Evolutionary conservation across 2,113 vertebrate genomes (phyloP), one percentile per base, ranked within the genome.

Genomic region (Rhynchomys soricoides): DNA sequence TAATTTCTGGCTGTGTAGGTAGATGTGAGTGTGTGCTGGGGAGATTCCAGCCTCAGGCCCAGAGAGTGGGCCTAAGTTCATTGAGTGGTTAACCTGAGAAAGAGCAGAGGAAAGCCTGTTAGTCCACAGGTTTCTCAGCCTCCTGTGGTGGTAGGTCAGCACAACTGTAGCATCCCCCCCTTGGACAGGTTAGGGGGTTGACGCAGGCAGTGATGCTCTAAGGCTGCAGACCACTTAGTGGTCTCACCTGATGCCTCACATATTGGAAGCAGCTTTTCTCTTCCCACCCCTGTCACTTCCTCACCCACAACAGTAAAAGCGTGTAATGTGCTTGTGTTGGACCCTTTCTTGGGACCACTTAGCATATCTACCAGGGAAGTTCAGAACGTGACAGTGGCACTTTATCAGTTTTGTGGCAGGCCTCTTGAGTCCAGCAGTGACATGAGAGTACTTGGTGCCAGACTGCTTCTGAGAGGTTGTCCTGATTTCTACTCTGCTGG

Each of bases 281-380:
- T 66, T 59, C 89, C n/a, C 45, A 19, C 45, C 9, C 48, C 40
- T 6, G 59, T 62, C 40, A 55, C 21, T 68, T 87, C 64, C 16
- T 87, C 5, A 40, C 81, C 62, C 24, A 34, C 40, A 79, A 0
- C 5, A 87, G n/a, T 48, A 71, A 34, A 52, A 59, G 77, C 86
- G 73, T 24, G 2, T 78, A 24, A 55, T 40, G 26, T n/a, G 19
- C 71, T 70, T 92, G 37, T 70, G 66, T 93, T 79, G n/a, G 48
- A 83, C 68, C 40, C 82, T 96, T 93, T 78, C 77, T 89, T 79
- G n/a, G 55, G 24, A 85, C 68, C 57, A 71, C 55, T 93, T 82
- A 62, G 43, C n/a, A 24, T 73, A 50, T 37, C 73, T 5, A 83
- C 24, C 2, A 37, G 59, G 37, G 29, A 94, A 79, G 40, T 85